These are phyloP conservation scores for Sicus ferrugineus DNA, from an alignment of 2,888 invertebrate species.

Conservation along the genomic window DNA sequence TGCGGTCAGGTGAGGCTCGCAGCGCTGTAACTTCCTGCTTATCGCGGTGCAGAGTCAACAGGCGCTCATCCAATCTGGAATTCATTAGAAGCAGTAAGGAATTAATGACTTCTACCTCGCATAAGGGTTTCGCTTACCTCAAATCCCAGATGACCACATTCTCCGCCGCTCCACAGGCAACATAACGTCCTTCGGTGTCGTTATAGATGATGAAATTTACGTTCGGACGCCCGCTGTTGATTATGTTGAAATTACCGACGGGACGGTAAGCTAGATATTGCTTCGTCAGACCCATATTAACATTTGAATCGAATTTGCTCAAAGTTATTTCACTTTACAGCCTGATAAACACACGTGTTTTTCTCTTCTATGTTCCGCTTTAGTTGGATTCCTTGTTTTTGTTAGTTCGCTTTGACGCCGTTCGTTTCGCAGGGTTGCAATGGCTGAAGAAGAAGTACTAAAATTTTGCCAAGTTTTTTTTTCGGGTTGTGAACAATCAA, in stretches of 20 bases:
- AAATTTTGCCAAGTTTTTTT: no score
- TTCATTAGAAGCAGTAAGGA: not conserved
- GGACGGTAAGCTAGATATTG: slow-evolving; percentile 91
- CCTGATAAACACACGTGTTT: not conserved
- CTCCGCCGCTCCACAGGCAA: slow-evolving; percentile 93
- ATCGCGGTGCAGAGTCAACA: slow-evolving; percentile 80
- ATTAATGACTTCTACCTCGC: not conserved
- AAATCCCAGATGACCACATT: slow-evolving; percentile 95
- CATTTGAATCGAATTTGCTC: slow-evolving; percentile 36
- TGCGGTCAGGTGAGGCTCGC: slow-evolving; percentile 77
- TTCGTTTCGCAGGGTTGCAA: not conserved
- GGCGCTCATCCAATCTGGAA: slow-evolving; percentile 67
- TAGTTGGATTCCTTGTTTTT: not conserved
- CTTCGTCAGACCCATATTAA: slow-evolving; percentile 85
- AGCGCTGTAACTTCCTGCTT: slow-evolving; percentile 81
- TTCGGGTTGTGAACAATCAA: no score
- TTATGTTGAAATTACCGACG: slow-evolving; percentile 86
- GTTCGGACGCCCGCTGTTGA: slow-evolving; percentile 83
- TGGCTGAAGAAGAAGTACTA: no score
- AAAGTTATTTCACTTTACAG: not conserved
- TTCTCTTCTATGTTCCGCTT: not conserved
- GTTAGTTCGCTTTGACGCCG: not conserved
- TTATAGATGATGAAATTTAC: slow-evolving; percentile 79
- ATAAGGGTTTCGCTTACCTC: slow-evolving; percentile 69
- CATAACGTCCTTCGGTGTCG: slow-evolving; percentile 81